phyloP scores from a whole-genome alignment of 2,113 vertebrate genomes.

The Neofelis nebulosa region DNA sequence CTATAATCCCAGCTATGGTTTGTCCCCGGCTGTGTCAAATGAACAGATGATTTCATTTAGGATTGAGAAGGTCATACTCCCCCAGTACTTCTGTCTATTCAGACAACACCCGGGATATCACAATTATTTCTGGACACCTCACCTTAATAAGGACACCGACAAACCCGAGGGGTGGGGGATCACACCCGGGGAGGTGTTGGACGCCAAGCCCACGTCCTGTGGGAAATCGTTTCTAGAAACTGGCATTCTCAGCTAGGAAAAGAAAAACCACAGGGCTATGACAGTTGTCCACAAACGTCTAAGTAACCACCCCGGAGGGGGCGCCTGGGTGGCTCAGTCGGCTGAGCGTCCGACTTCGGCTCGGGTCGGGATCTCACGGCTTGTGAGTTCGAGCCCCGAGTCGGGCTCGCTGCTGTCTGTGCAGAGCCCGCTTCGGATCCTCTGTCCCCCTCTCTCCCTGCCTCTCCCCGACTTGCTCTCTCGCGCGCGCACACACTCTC shows the following conservation, averaged over 20 bases:
- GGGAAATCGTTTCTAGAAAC: background rate
- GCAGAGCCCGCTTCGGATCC: no score
- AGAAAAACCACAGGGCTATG: background rate
- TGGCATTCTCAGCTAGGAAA: background rate
- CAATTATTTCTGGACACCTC: background rate
- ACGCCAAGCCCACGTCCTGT: background rate
- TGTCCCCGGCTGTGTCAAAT: background rate
- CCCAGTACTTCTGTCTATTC: background rate
- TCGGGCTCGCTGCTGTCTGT: no score
- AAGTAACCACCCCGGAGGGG: background rate
- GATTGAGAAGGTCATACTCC: background rate
- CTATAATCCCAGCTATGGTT: background rate
- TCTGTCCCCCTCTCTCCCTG: no score
- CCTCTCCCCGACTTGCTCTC: no score
- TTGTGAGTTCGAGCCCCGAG: no score
- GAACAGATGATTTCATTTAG: background rate
- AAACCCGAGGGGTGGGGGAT: background rate
- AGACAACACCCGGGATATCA: background rate
- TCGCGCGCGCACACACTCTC: accelerated
- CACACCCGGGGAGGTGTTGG: background rate
- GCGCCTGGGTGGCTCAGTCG: no score
- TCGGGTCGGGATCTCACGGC: no score
- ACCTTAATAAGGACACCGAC: background rate
- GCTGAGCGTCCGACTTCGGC: no score
- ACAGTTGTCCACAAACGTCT: background rate